phyloP scores from a whole-genome alignment of 2,888 invertebrate genomes.

The Hoplodrina blanda region DNA sequence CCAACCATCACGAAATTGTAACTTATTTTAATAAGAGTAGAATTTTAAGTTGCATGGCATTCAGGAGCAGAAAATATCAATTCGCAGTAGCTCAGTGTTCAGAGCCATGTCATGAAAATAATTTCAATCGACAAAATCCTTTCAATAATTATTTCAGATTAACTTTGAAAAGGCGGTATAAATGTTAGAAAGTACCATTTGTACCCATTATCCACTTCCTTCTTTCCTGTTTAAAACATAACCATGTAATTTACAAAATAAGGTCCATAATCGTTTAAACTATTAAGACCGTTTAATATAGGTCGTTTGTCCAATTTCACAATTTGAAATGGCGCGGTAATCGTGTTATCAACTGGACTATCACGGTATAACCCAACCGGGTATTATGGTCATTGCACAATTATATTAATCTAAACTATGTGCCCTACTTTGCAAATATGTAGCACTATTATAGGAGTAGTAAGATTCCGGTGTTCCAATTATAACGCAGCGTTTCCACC shows the following conservation, averaged over 20 bases:
- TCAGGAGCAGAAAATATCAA: no score
- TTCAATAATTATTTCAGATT: slow-evolving; percentile 14
- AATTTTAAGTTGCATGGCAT: no score
- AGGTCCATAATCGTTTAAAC: slow-evolving; percentile 37
- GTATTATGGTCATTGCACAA: slow-evolving; percentile 59
- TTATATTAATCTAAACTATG: slow-evolving; percentile 59
- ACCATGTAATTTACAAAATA: slow-evolving; percentile 36
- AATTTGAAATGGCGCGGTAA: slow-evolving; percentile 62
- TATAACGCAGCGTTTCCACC: no score
- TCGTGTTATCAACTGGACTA: slow-evolving; percentile 63
- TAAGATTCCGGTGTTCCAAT: slow-evolving; percentile 6
- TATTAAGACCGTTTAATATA: slow-evolving; percentile 50
- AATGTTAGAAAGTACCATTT: slow-evolving; percentile 24
- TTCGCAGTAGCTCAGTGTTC: no score
- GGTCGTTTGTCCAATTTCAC: slow-evolving; percentile 64
- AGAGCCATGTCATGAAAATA: neutral
- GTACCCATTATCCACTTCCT: slow-evolving; percentile 26
- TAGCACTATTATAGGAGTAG: slow-evolving; percentile 32
- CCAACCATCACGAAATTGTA: no score
- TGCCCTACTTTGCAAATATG: slow-evolving; percentile 51
- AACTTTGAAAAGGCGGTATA: slow-evolving; percentile 12
- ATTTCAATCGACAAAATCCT: neutral
- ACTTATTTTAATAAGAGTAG: no score
- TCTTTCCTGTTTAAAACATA: slow-evolving; percentile 29
- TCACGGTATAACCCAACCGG: slow-evolving; percentile 52